Evolutionary conservation across 1,140 invertebrate species (phyloP).

Genomic region (Matsumurasca onukii): DNA sequence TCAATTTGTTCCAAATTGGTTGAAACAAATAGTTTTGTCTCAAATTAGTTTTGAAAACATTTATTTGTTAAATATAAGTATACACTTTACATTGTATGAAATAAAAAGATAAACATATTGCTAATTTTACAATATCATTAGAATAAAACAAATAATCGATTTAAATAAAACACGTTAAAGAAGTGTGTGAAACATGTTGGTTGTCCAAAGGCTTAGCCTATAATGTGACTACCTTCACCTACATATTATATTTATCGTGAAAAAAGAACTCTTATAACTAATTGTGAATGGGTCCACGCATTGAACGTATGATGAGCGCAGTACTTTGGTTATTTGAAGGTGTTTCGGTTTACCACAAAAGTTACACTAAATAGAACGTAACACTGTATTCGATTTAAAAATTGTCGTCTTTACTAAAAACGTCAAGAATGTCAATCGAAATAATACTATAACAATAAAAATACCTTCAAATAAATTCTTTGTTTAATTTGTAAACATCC

Average conservation of each 20-base stretch:
- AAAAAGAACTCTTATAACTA: background rate
- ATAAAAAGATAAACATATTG: background rate
- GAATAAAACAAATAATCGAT: background rate
- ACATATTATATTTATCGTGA: background rate
- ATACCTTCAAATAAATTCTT: too few species aligned
- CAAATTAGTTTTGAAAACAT: background rate
- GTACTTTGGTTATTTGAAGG: background rate
- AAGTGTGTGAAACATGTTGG: background rate
- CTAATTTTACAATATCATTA: background rate
- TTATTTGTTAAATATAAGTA: background rate
- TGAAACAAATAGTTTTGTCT: background rate
- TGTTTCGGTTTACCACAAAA: background rate
- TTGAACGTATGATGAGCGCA: background rate
- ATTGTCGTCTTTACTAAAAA: too few species aligned
- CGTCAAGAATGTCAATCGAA: too few species aligned
- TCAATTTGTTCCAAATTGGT: background rate
- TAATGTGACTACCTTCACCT: too few species aligned
- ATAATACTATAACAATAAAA: too few species aligned
- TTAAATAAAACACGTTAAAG: background rate
- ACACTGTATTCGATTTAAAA: too few species aligned
- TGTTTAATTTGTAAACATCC: too few species aligned
- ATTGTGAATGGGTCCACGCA: background rate
- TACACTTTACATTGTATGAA: background rate
- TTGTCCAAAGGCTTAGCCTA: too few species aligned
- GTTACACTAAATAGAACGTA: background rate